These are phyloP conservation scores for Nasua narica DNA, from an alignment of 2,797 vertebrate genomes.

Conservation along the genomic window DNA sequence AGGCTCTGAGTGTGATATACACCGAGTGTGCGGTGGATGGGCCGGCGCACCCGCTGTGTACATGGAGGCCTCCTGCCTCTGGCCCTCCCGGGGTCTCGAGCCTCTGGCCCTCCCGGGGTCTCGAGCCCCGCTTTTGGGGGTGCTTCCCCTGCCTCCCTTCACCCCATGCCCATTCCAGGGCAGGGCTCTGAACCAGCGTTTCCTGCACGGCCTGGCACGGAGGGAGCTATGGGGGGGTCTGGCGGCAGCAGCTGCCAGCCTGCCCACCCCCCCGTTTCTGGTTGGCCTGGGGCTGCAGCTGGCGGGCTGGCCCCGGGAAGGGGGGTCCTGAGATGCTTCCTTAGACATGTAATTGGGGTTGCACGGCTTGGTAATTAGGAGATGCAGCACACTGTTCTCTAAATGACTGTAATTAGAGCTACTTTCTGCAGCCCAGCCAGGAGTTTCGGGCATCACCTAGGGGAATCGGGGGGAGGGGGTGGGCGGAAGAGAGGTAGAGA, in stretches of 20 bases:
- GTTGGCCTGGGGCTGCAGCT: background rate
- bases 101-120: too few species aligned
- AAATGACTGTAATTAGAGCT: constrained; percentile 66
- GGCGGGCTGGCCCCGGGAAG: background rate
- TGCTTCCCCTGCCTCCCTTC: background rate
- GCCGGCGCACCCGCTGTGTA: too few species aligned
- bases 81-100: background rate
- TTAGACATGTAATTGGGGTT: constrained; percentile 60
- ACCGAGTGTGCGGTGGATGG: background rate
- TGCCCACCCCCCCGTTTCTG: background rate
- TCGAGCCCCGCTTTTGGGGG: background rate
- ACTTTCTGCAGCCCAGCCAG: constrained; percentile 28
- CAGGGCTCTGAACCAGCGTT: background rate
- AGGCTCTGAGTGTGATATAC: background rate
- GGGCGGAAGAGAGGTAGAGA: background rate
- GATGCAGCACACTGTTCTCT: constrained; percentile 20
- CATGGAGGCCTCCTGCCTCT: background rate
- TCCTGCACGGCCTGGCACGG: background rate
- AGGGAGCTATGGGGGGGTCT: background rate
- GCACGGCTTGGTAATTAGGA: constrained; percentile 63
- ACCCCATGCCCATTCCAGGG: background rate
- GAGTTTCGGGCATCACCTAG: constrained; percentile 55
- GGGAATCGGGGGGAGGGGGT: background rate
- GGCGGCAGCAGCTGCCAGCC: background rate
- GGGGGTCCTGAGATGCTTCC: constrained; percentile 45